These are phyloP conservation scores for Abrostola triplasia DNA, from an alignment of 2,888 invertebrate genomes.

Conservation along the genomic window DNA sequence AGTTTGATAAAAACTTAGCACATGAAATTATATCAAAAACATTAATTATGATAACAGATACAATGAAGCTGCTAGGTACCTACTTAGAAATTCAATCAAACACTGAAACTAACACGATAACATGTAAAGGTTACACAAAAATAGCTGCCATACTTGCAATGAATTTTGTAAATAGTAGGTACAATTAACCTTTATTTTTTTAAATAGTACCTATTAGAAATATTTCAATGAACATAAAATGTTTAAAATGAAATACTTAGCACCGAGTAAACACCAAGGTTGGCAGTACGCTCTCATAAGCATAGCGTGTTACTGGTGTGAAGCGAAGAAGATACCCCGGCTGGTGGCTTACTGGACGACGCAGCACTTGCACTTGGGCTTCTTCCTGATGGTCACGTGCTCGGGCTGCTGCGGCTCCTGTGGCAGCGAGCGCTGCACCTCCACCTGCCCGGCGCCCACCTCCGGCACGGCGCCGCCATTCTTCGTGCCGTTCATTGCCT, in stretches of 20 bases:
- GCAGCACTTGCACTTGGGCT: conserved; percentile 98
- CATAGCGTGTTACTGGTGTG: conserved; percentile 74
- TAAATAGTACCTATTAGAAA: conserved; percentile 61
- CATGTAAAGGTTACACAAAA: conserved; percentile 59
- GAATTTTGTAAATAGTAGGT: conserved; percentile 61
- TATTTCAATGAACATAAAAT: conserved; percentile 59
- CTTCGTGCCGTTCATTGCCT: conserved; percentile 84
- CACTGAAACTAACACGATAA: conserved; percentile 52
- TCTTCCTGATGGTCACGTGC: conserved; percentile 97
- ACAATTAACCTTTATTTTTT: conserved; percentile 62
- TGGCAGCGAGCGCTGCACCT: conserved; percentile 92
- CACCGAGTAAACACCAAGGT: conserved; percentile 80
- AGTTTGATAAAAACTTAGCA: conserved; percentile 73
- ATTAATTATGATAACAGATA: conserved; percentile 65
- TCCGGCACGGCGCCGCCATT: conserved; percentile 78
- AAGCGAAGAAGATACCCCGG: conserved; percentile 34
- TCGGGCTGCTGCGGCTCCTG: conserved; percentile 95
- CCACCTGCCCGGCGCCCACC: conserved; percentile 87
- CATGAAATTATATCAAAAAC: conserved; percentile 73
- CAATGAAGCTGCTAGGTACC: conserved; percentile 57
- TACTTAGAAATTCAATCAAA: conserved; percentile 42
- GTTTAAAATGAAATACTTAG: conserved; percentile 72
- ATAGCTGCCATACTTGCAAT: conserved; percentile 61
- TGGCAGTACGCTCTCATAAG: conserved; percentile 59
- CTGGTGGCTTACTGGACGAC: conserved; percentile 92